phyloP scores from a whole-genome alignment of 2,888 invertebrate species.

The Serripes groenlandicus region DNA sequence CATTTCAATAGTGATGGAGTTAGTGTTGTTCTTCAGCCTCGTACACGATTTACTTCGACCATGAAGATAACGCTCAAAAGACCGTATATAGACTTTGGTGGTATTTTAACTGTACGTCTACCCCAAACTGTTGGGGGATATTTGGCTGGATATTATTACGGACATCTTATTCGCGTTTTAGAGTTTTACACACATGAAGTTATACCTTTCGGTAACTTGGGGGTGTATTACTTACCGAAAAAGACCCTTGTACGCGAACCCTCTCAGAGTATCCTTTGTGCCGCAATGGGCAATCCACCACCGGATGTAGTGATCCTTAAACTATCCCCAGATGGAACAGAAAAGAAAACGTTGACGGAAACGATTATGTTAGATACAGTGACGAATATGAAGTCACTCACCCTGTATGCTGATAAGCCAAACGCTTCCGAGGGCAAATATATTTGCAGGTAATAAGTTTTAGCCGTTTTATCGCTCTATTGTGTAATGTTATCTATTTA shows the following conservation, averaged over 20 bases:
- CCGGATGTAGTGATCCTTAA: slow-evolving; percentile 59
- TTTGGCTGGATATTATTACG: slow-evolving; percentile 48
- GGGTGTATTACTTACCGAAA: slow-evolving; percentile 49
- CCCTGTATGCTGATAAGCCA: slow-evolving; percentile 33
- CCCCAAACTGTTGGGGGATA: slow-evolving; percentile 46
- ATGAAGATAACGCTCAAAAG: slow-evolving; percentile 51
- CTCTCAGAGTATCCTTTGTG: slow-evolving; percentile 58
- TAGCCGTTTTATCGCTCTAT: too few relatives aligned
- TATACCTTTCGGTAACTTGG: slow-evolving; percentile 50
- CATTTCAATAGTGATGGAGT: slow-evolving; percentile 42
- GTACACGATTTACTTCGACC: slow-evolving; percentile 1
- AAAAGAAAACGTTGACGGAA: slow-evolving; percentile 30
- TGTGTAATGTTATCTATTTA: too few relatives aligned
- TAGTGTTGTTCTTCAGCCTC: slow-evolving; percentile 18
- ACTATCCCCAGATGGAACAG: slow-evolving; percentile 7
- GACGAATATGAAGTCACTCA: slow-evolving; percentile 53
- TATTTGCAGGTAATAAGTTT: slow-evolving; percentile 66
- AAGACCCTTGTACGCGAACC: slow-evolving; percentile 51
- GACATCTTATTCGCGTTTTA: slow-evolving; percentile 49
- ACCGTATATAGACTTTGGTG: slow-evolving; percentile 57
- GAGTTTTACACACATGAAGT: slow-evolving; percentile 34
- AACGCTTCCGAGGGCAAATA: slow-evolving; percentile 48
- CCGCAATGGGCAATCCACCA: slow-evolving; percentile 62
- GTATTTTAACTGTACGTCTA: slow-evolving; percentile 56
- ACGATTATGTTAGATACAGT: slow-evolving; percentile 51